These are phyloP conservation scores for Anoura caudifer DNA, from an alignment of 2,113 vertebrate species.

Conservation along the genomic window DNA sequence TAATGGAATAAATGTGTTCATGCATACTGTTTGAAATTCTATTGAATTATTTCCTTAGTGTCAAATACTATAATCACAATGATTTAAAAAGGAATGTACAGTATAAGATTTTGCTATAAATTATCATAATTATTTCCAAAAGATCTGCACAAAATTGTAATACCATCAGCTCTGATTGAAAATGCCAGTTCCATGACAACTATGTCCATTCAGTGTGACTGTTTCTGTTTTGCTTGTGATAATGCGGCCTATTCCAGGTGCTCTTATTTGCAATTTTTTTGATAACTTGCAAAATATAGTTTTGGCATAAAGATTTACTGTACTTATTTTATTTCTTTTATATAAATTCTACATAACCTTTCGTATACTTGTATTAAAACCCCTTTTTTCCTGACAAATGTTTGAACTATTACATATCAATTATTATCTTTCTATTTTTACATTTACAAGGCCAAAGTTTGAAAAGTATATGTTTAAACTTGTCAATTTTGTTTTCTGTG, in stretches of 20 bases:
- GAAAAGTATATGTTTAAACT: background rate
- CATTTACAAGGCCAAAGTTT: background rate
- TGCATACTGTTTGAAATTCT: background rate
- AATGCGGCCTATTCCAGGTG: background rate
- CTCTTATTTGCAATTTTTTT: background rate
- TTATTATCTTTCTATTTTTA: background rate
- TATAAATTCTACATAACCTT: background rate
- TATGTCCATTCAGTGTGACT: background rate
- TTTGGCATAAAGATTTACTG: background rate
- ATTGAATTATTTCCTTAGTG: background rate
- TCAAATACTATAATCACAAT: background rate
- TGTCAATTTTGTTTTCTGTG: background rate
- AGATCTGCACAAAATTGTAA: background rate
- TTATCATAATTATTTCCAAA: background rate
- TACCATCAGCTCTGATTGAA: background rate
- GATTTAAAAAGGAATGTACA: background rate
- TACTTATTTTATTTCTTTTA: background rate
- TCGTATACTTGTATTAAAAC: background rate
- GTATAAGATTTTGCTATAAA: background rate
- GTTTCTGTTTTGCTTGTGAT: background rate
- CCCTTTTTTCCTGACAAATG: background rate
- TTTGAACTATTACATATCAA: background rate
- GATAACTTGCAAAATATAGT: background rate
- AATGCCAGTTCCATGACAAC: background rate
- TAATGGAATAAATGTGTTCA: background rate